These are phyloP conservation scores for Mycetomoellerius zeteki DNA, from an alignment of 1,140 invertebrate species.

Conservation along the genomic window DNA sequence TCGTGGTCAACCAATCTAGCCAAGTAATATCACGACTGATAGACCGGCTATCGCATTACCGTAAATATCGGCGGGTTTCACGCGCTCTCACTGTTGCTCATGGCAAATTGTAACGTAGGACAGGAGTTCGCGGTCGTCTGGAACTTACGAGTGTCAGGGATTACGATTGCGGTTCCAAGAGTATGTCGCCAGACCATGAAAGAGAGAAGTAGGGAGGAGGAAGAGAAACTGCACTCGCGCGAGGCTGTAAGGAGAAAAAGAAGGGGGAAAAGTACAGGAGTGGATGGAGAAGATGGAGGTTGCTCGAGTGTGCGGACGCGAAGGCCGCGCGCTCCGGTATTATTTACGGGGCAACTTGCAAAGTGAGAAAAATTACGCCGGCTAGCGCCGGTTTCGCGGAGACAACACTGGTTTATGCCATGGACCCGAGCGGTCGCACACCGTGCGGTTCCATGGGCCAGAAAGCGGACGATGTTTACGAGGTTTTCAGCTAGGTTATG, in stretches of 20 bases:
- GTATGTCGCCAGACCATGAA: constrained; percentile 30
- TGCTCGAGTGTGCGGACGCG: constrained; percentile 66
- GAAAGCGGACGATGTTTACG: constrained; percentile 80
- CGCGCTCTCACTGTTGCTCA: constrained; percentile 20
- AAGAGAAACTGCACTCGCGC: constrained; percentile 52
- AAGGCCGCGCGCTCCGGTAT: constrained; percentile 70
- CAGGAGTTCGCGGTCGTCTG: constrained; percentile 54
- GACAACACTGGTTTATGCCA: constrained; percentile 80
- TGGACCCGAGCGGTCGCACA: constrained; percentile 30
- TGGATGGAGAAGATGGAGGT: constrained; percentile 30
- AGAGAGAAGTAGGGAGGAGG: background rate
- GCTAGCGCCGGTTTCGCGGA: constrained; percentile 76
- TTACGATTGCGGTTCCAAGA: constrained; percentile 72
- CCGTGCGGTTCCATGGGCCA: constrained; percentile 41
- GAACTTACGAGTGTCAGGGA: constrained; percentile 71
- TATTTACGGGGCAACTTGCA: constrained; percentile 84
- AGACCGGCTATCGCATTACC: constrained; percentile 70
- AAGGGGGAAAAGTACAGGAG: constrained; percentile 37
- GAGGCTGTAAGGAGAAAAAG: constrained; percentile 19
- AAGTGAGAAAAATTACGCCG: constrained; percentile 86
- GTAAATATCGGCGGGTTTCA: constrained; percentile 68
- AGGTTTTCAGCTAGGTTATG: constrained; percentile 72
- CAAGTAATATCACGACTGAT: constrained; percentile 69
- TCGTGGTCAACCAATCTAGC: constrained; percentile 50
- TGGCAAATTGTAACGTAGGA: constrained; percentile 79